phyloP scores from a whole-genome alignment of 2,113 vertebrate genomes.

The Calidris pugnax region DNA sequence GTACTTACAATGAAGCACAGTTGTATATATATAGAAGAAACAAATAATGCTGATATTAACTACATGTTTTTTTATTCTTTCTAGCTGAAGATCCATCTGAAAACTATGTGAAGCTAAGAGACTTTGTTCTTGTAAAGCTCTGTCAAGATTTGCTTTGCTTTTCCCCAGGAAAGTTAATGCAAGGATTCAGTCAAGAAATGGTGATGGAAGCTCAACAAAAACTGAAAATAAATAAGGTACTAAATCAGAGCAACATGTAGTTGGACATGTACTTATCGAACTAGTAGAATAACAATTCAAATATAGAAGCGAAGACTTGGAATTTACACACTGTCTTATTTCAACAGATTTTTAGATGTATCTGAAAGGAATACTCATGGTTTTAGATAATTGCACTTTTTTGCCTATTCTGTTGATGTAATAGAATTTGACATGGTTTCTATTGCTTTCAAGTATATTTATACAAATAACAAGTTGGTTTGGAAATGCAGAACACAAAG shows the following conservation, averaged over 20 bases:
- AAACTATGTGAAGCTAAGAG: constrained; percentile 94
- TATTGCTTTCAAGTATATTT: not conserved
- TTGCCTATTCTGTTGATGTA: not conserved
- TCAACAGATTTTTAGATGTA: not conserved
- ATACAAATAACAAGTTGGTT: not conserved
- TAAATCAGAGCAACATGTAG: not conserved
- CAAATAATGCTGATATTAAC: not conserved
- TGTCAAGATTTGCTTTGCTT: constrained; percentile 90
- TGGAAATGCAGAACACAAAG: not conserved
- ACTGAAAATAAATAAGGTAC: constrained; percentile 98
- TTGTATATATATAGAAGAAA: not conserved
- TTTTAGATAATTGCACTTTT: not conserved
- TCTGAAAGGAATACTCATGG: not conserved
- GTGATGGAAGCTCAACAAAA: constrained; percentile 88
- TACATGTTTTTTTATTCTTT: not conserved
- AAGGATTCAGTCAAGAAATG: constrained; percentile 93
- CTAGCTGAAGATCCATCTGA: constrained; percentile 96
- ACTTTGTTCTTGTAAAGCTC: constrained; percentile 93
- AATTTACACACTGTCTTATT: not conserved
- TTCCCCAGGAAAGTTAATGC: constrained; percentile 85
- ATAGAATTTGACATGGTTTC: not conserved
- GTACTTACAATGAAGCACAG: not conserved
- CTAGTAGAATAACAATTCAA: not conserved
- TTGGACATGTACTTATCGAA: not conserved
- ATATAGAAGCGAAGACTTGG: not conserved